Evolutionary conservation across 2,797 vertebrate genomes (phyloP), one percentile per base, ranked within the genome.

Genomic region (Varecia variegata): DNA sequence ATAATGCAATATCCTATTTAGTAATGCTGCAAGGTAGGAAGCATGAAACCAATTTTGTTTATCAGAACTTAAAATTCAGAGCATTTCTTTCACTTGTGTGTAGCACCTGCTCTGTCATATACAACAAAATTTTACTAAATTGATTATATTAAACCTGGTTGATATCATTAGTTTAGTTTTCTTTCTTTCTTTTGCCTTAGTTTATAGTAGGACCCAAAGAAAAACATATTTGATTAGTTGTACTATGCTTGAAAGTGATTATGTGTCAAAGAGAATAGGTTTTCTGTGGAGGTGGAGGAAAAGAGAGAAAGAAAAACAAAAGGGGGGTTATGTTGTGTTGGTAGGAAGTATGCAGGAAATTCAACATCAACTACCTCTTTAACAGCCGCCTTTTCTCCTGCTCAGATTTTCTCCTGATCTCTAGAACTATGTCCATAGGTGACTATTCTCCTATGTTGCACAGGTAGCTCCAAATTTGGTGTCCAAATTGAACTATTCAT

Each of bases 1-100:
- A 94, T 83, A 54, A 91, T 47, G 9, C 13, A 60, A 15, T 82
- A 45, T 89, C 7, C 4, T 95, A 79, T 96, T 87, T n/a, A 89
- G 3, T 23, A 87, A 58, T 1, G 0, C 65, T 81, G 7, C 4
- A 74, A 40, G 9, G 62, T 81, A 15, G 88, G 77, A 93, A 80
- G 15, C 8, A 86, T 43, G 73, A 88, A 90, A 60, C 20, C 20
- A 43, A 7, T 70, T 96, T 87, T 84, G 40, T 86, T 70, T 35
- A n/a, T 70, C 68, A 76, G n/a, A 79, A 76, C 65, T 68, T 45
- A 74, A 38, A 94, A 90, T 80, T 84, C 58, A 94, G 50, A 88
- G 56, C 68, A 9, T 56, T 90, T 92, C 27, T 15, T 81, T 68
- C 38, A 88, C 3, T 68, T 76, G 15, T 65, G 30, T 43, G 25